A percentile compares a stretch with the other conserved stretches of the same genome.
Conservation (phyloP, 2,888 invertebrate species). For the Calephelis perditalis region DNA sequence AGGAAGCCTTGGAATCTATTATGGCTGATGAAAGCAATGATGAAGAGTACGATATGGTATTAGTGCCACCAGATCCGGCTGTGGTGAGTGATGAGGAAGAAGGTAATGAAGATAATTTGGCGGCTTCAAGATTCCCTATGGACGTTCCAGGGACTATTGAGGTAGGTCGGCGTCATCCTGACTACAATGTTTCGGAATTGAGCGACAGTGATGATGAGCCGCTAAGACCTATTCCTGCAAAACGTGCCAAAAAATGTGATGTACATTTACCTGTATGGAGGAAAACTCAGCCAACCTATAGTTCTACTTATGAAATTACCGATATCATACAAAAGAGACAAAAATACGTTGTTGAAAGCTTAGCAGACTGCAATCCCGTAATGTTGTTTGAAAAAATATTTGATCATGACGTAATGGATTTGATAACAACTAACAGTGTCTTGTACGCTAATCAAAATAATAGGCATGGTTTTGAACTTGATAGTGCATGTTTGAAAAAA, state of each 20-base stretch:
- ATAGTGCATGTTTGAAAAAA: slow-evolving; percentile 24
- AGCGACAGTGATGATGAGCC: slow-evolving; percentile 28
- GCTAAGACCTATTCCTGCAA: slow-evolving; percentile 25
- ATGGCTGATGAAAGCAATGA: slow-evolving; percentile 28
- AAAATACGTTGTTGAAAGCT: slow-evolving; percentile 28
- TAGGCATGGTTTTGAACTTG: slow-evolving; percentile 28
- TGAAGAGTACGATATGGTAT: slow-evolving; percentile 28
- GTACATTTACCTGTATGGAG: slow-evolving; percentile 27
- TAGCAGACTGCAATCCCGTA: slow-evolving; percentile 29
- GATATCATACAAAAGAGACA: slow-evolving; percentile 28
- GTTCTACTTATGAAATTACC: slow-evolving; percentile 28
- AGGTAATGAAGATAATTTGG: slow-evolving; percentile 30
- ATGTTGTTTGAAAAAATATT: slow-evolving; percentile 28
- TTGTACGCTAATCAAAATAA: slow-evolving; percentile 28
- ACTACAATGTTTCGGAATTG: slow-evolving; percentile 23
- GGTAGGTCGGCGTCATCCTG: slow-evolving; percentile 27
- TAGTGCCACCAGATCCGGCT: slow-evolving; percentile 27
- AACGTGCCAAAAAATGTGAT: slow-evolving; percentile 26
- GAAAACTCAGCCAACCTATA: slow-evolving; percentile 28
- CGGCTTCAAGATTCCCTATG: slow-evolving; percentile 24
- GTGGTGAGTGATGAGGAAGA: slow-evolving; percentile 31
- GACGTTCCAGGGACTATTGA: slow-evolving; percentile 31
- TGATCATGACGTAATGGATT: slow-evolving; percentile 26
- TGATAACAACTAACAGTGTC: slow-evolving; percentile 28
- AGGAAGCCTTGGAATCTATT: slow-evolving; percentile 29